Percentiles rank a stretch among this genome's conserved stretches.
Conservation (phyloP, 2,888 invertebrate genomes). For the Arrhopalites spinosus region DNA sequence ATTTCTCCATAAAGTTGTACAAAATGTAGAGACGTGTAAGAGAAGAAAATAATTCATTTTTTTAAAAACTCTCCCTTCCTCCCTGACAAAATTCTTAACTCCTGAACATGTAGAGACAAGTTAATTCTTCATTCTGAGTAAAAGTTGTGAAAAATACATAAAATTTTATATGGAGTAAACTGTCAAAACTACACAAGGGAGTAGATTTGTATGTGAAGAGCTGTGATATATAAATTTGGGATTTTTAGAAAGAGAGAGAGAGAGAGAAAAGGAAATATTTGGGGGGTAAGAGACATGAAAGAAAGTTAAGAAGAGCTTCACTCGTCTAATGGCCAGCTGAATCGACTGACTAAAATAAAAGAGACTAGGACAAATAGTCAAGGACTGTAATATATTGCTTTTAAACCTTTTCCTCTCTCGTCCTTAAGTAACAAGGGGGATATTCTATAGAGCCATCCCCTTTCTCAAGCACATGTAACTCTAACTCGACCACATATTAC, state of each 20-base stretch:
- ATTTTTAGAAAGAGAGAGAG: background rate
- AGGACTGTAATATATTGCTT: slow-evolving; percentile 14
- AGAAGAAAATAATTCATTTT: too few species aligned
- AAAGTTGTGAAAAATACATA: too few species aligned
- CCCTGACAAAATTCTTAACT: too few species aligned
- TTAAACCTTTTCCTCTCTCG: background rate
- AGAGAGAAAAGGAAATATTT: background rate
- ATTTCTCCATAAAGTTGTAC: too few species aligned
- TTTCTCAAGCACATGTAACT: too few species aligned
- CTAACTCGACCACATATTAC: too few species aligned
- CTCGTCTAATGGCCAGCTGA: slow-evolving; percentile 6
- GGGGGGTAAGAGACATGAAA: background rate
- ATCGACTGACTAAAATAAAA: slow-evolving; percentile 13
- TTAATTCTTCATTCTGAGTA: too few species aligned
- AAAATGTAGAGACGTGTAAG: too few species aligned
- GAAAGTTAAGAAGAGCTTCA: background rate
- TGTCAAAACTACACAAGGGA: background rate
- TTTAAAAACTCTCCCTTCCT: too few species aligned
- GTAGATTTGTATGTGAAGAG: background rate
- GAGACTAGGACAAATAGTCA: slow-evolving; percentile 11
- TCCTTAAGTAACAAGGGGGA: too few species aligned
- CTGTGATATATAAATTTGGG: background rate
- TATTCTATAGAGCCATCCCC: too few species aligned
- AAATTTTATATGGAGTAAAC: background rate
- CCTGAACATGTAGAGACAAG: too few species aligned